Evolutionary conservation across 2,113 vertebrate genomes (phyloP).

Genomic region (Bostrychus sinensis): DNA sequence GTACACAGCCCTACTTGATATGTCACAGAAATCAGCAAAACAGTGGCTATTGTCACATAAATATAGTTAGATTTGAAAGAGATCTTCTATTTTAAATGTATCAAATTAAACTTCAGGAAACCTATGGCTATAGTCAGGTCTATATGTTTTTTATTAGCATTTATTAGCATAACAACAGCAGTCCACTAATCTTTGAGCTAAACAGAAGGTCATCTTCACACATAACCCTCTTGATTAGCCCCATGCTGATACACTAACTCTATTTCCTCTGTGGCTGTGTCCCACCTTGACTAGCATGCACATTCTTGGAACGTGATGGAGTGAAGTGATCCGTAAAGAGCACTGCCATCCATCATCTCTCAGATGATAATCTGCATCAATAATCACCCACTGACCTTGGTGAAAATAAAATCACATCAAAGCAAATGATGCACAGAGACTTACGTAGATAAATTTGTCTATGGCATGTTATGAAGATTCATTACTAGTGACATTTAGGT

Average conservation of each 20-base stretch:
- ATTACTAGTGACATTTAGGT: background rate
- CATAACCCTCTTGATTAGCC: background rate
- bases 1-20: too few relatives aligned
- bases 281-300: background rate
- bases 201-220: background rate
- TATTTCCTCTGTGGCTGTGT: slow-evolving; percentile 4
- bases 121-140: background rate
- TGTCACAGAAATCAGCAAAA: too few relatives aligned
- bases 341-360: slow-evolving; percentile 42
- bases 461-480: rapidly evolving
- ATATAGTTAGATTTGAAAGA: too few relatives aligned
- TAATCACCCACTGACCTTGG: slow-evolving; percentile 36
- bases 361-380: slow-evolving; percentile 37
- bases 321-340: slow-evolving; percentile 36
- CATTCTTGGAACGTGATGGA: slow-evolving; percentile 7
- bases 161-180: background rate
- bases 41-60: too few relatives aligned
- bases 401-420: slow-evolving; percentile 10
- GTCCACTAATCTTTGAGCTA: too few relatives aligned
- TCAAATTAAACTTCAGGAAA: background rate
- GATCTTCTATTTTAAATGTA: background rate
- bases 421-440: background rate
- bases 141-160: background rate
- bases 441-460: background rate
- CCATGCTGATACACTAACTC: background rate